Evolutionary conservation across 1,140 invertebrate genomes (phyloP), one percentile per base, ranked within the genome.

Genomic region (Portunus trituberculatus): DNA sequence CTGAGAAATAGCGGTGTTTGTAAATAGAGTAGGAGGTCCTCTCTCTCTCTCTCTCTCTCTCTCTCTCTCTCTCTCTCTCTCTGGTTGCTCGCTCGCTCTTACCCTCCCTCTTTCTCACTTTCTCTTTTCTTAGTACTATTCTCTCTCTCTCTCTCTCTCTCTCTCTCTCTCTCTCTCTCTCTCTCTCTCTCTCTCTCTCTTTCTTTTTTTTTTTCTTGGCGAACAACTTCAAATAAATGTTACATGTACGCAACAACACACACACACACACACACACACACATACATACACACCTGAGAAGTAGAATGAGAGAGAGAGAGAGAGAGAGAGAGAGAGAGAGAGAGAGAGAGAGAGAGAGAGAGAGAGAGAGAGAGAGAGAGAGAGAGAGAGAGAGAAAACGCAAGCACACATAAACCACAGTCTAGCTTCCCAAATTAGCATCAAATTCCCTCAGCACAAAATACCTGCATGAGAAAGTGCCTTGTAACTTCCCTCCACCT

Each of bases 151-250:
- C 83, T 28, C 83, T 59, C 31, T 32, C 83, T 32, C 84, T 32
- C 84, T 87, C 84, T 87, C 84, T 87, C 84, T 87, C 84, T 87
- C 84, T 87, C 84, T 87, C 84, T 87, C 84, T 87, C 84, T 87
- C 84, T 91, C 84, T 87, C 89, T 91, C 89, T 91, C 89, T 91
- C 89, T 91, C 89, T 67, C 48, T 91, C 48, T 91, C 89, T 91
- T 16, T 91, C 45, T 91, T 46, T 59, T 29, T 0, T 8, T n/a
- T 0, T 20, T 76, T 20, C n/a, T 76, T 76, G 4, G 6, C 20
- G 20, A 25, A 12, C 67, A n/a, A 76, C 67, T 76, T 76, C 0
- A 76, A 76, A n/a, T n/a, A 25, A 76, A n/a, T n/a, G 67, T 76
- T 25, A n/a, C 16, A n/a, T 20, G 67, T n/a, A n/a, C 25, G 67